Evolutionary conservation across 2,113 vertebrate species (phyloP).

Genomic region (Agelaius tricolor): DNA sequence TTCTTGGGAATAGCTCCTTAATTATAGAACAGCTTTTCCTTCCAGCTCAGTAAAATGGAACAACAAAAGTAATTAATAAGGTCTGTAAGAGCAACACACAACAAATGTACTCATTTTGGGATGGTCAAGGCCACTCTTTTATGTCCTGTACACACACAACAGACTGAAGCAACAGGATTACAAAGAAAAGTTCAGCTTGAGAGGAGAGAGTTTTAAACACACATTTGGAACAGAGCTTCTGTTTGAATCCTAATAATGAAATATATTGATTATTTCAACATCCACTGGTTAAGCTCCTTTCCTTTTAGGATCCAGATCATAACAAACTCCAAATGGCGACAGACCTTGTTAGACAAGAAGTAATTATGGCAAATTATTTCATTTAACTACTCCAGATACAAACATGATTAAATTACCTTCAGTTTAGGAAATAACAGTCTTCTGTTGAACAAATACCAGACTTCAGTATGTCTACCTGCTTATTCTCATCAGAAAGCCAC

Average conservation of each 20-base stretch:
- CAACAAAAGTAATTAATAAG: background rate
- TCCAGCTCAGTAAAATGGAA: background rate
- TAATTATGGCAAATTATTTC: slow-evolving; percentile 36
- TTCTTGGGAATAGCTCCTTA: background rate
- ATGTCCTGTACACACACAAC: background rate
- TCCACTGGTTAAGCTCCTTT: background rate
- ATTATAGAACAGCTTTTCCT: background rate
- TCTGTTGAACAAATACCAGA: slow-evolving; percentile 16
- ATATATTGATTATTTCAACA: background rate
- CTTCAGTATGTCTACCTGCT: background rate
- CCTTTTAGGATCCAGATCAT: background rate
- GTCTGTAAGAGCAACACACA: background rate
- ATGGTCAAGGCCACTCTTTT: background rate
- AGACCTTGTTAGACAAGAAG: slow-evolving; percentile 4
- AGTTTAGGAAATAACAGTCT: slow-evolving; percentile 25
- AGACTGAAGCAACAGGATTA: background rate
- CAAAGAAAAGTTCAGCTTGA: background rate
- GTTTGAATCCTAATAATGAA: background rate
- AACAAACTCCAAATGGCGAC: slow-evolving; percentile 30
- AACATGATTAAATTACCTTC: slow-evolving; percentile 48
- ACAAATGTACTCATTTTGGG: background rate
- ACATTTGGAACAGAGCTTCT: background rate
- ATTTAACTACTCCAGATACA: slow-evolving; percentile 46
- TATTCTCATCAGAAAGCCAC: background rate
- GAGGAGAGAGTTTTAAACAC: background rate